Base-by-base conservation (phyloP, 2,113 vertebrate genomes). In the Melanerpes aurifrons region DNA sequence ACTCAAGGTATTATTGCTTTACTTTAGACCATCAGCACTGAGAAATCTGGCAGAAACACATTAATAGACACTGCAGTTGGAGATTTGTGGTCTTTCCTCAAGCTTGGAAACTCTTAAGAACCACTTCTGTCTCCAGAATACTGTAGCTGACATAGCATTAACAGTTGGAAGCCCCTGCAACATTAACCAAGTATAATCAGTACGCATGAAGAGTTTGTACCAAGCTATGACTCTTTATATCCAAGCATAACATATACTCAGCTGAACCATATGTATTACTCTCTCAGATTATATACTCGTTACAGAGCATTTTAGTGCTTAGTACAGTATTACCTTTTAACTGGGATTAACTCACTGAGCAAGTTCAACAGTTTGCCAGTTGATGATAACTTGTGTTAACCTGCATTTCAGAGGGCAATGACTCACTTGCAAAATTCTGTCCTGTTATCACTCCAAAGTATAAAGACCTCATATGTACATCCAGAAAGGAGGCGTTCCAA, bases 171-270 rank as follows among this genome's bases (percentile, higher is more conserved):
- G 87, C 70, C 84, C 71, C 88, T 77, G 66, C 92, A 95, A 72
- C 87, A 90, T 96, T 96, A 97, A 97, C 79, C 93, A 85, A 84
- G 82, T 95, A 54, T 96, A 97, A 93, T 94, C 95, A 93, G 88
- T 93, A 92, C 81, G 97, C 97, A 98, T 97, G 97, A 97, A 71
- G 79, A 96, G 87, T 96, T 97, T 90, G 82, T 95, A 96, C 93
- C 93, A 91, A 95, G 92, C 90, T 96, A 82, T 78, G 93, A 93
- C 94, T 95, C 93, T 95, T 94, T 94, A 81, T 95, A 96, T 77
- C 85, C 91, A 94, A 97, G 75, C 70, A 62, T 95, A 97, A 94
- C 84, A 63, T 77, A 96, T 97, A 96, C 58, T 94, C 82, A n/a
- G 50, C 31, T 93, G 86, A 97, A 96, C 81, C 78, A 54, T 66